Evolutionary conservation across 2,797 vertebrate genomes (phyloP), one percentile per base, ranked within the genome.

Genomic region (Rhynchotus rufescens): DNA sequence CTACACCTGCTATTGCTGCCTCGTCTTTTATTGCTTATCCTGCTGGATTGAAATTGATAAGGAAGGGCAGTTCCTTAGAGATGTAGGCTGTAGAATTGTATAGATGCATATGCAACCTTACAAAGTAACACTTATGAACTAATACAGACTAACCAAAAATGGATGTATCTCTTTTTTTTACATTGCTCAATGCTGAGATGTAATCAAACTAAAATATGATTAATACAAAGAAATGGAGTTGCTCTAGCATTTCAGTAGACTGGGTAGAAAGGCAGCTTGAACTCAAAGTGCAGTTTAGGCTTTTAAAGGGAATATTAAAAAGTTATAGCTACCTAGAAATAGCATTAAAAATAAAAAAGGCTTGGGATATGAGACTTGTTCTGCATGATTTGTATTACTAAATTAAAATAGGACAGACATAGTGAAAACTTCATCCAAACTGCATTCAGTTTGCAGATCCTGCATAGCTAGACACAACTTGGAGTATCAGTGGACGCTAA

Each of bases 1-100:
- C 56, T 88, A n/a, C 15, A 14, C 30, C 30, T 1, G 0, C 36
- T 0, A 0, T 23, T 65, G 61, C 54, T 78, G 15, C 22, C n/a
- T 72, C 32, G 28, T 45, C 12, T 80, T 89, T 80, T 87, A 60
- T 76, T 60, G 14, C n/a, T 75, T 77, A 14, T 23, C 15, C 42
- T 62, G n/a, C 28, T 66, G 64, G 30, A 89, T 73, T 78, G 20
- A 2, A 34, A 44, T 32, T 42, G 26, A 25, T 85, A 23, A 20
- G 59, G 57, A 68, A 32, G 51, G 51, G 66, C 30, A 44, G 20
- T 45, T 86, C 0, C 0, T 9, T 68, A 51, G 6, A 17, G 20
- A 13, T 15, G 4, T 62, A 72, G 51, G 51, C 59, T 89, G 4
- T 51, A 51, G n/a, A 12, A 4, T 64, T 68, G 17, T 25, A 1